Base-by-base conservation (phyloP, 1,140 invertebrate species). In the Rhyacophila brunnea region DNA sequence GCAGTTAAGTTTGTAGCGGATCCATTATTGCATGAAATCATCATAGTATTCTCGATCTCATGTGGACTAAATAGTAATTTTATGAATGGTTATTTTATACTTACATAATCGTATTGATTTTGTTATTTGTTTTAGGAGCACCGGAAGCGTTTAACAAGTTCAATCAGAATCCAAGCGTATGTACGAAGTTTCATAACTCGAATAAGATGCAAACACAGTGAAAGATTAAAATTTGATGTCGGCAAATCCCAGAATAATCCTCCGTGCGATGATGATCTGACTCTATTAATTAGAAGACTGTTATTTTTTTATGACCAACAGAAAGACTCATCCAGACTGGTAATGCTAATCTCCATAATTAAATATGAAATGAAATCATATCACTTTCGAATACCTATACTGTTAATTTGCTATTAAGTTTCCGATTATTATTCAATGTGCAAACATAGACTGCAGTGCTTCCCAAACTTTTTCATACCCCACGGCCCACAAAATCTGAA, bases 271-370 rank as follows among this genome's bases (percentile, higher is more conserved):
- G 74, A 82, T 17, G 72, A 81, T 40, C 60, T 89, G 13, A 71
- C 73, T 57, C 67, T 75, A 45, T 79, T 87, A 58, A 70, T 88
- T 42, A 78, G 78, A 35, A 86, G 82, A 65, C 76, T 90, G 51
- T 73, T 91, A 64, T 91, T 92, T 68, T 94, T 94, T 74, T 93
- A 91, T 71, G 79, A 87, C 70, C 76, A 80, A 35, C 71, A 76
- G 47, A 69, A 80, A 62, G 92, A 95, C 80, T 77, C 78, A 42
- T 74, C 80, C 40, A 84, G 90, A 81, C 73, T 95, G 75, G 88
- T 90, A 80, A 74, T 40, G n/a, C n/a, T n/a, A n/a, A n/a, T n/a
- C n/a, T n/a, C n/a, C n/a, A n/a, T n/a, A n/a, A n/a, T n/a, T n/a
- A n/a, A n/a, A n/a, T n/a, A n/a, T n/a, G n/a, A n/a, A n/a, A n/a